Evolutionary conservation across 92 coral and sea anemone species (phyloP), one percentile per base, ranked within the genome.

Genomic region (Phymanthus crucifer): DNA sequence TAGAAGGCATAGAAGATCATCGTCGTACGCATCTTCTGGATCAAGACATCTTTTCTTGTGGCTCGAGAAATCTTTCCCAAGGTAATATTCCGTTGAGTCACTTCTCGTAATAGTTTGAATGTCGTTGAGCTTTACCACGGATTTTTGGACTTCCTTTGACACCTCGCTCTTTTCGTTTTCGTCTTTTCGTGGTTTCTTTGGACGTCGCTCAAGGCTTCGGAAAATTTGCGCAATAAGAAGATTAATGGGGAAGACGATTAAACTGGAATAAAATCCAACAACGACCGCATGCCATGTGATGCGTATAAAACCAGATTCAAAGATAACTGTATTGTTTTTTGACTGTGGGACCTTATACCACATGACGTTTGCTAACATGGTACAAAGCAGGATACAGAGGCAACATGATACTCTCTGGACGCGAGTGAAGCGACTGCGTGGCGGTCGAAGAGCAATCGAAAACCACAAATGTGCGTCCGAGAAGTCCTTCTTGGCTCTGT

Each of bases 401-500:
- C 99, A 96, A 45, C 99, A 96, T 2, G 99, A 76, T 13, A 93
- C 95, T 26, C 99, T 89, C 80, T 96, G 99, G n/a, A 89, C 87
- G 33, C 97, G 91, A 21, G 99, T 96, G 79, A 96, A 96, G 12
- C 84, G 92, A 85, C 98, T 96, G 31, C 97, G 97, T 21, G 94
- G 92, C 1, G 99, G 99, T 18, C 99, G 97, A 75, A 96, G 89
- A 24, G 95, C 94, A 37, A 96, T 93, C 12, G 99, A 96, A 76
- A 96, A 96, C 99, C 99, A 96, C 69, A 96, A 73, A 64, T 96
- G 99, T 7, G 97, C 96, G 56, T 96, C 98, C 21, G 92, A 84
- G 73, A 96, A 93, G 79, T 94, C 99, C 66, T 94, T 93, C 36
- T 90, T 67, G 1, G 99, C 86, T 73, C 94, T 89, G 34, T 92